Evolutionary conservation across 92 coral and sea anemone species (phyloP).

Genomic region (Paragorgia papillata): DNA sequence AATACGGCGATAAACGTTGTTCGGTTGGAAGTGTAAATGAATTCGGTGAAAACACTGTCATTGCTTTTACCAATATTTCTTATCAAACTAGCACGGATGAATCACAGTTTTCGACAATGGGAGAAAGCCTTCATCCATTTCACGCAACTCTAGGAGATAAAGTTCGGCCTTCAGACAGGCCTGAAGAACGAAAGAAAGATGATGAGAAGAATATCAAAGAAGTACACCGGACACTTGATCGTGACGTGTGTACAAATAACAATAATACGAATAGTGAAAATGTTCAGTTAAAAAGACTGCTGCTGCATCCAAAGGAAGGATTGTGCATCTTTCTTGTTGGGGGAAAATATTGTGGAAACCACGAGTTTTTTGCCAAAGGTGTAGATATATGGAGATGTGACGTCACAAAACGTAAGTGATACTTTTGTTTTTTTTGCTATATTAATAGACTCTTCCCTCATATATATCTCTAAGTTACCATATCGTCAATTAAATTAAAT

Average conservation of each 20-base stretch:
- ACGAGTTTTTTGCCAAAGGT: slow-evolving; percentile 73
- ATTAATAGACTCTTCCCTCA: no score
- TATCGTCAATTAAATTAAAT: no score
- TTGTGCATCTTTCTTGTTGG: slow-evolving; percentile 84
- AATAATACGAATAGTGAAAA: neutral
- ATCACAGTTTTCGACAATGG: neutral
- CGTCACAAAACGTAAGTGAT: slow-evolving; percentile 45
- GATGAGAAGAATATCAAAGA: neutral
- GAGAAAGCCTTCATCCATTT: neutral
- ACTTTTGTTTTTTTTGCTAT: neutral
- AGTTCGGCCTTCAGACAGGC: neutral
- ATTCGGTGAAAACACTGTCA: slow-evolving; percentile 8
- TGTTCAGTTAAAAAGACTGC: neutral
- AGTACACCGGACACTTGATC: neutral
- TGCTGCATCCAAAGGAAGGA: slow-evolving; percentile 29
- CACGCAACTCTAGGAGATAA: neutral
- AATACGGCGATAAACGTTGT: slow-evolving; percentile 14
- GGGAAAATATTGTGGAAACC: slow-evolving; percentile 72
- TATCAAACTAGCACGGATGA: slow-evolving; percentile 23
- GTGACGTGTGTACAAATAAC: neutral
- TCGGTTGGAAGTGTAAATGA: slow-evolving; percentile 9
- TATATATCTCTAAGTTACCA: no score
- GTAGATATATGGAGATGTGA: slow-evolving; percentile 95
- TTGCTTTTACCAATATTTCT: slow-evolving; percentile 15
- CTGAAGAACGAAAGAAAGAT: neutral